These are phyloP conservation scores for Allacma fusca DNA, from an alignment of 2,888 invertebrate genomes.

Conservation along the genomic window DNA sequence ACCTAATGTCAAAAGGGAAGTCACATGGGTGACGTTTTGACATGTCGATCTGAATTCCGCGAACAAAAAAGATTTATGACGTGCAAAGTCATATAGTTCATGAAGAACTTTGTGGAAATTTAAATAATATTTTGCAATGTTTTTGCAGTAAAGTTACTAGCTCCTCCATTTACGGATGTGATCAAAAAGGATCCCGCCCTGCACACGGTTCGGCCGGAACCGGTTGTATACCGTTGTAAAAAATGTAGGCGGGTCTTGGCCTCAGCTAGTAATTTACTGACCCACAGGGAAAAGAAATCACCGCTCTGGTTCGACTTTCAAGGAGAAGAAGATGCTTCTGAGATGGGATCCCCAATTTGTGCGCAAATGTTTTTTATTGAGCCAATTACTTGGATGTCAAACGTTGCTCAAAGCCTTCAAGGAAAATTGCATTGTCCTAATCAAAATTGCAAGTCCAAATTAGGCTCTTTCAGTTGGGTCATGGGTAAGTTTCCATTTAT, in stretches of 20 bases:
- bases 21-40: background rate
- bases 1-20: background rate
- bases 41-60: background rate
- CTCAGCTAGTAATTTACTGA: slow-evolving; percentile 77
- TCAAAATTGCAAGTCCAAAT: slow-evolving; percentile 78
- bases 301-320: slow-evolving; percentile 67
- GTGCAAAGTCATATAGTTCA: background rate
- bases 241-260: slow-evolving; percentile 84
- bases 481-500: slow-evolving; percentile 71
- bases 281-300: slow-evolving; percentile 70
- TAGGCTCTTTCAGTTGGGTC: slow-evolving; percentile 91
- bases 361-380: slow-evolving; percentile 84
- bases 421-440: slow-evolving; percentile 85
- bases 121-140: slow-evolving; percentile 18
- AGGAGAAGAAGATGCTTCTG: slow-evolving; percentile 54
- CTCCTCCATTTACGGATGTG: slow-evolving; percentile 78
- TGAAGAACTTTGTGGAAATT: background rate
- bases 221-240: slow-evolving; percentile 83
- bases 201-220: slow-evolving; percentile 78
- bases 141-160: slow-evolving; percentile 77
- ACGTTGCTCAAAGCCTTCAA: slow-evolving; percentile 72
- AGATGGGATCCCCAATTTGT: slow-evolving; percentile 68
- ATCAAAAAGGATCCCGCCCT: slow-evolving; percentile 82
- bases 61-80: background rate
- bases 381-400: slow-evolving; percentile 88